Conservation (phyloP, 2,113 vertebrate species). For the Mobula birostris region DNA sequence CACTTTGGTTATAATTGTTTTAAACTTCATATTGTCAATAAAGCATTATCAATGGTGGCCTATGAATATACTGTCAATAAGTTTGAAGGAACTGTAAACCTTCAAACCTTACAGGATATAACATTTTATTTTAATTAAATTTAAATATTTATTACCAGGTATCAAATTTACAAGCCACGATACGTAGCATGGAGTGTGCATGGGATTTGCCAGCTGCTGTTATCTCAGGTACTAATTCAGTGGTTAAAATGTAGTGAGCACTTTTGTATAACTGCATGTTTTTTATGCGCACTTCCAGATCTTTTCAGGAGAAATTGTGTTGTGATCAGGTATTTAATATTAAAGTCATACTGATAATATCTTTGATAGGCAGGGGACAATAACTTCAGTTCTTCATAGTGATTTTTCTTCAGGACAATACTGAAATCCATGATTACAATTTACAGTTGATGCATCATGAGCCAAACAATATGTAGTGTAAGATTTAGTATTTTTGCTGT, state of each 20-base stretch:
- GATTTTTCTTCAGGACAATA: no score
- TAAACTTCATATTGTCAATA: neutral
- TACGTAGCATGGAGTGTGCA: constrained; percentile 44
- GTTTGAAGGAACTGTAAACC: neutral
- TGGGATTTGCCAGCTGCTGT: constrained; percentile 34
- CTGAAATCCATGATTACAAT: neutral
- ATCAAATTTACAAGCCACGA: constrained; percentile 47
- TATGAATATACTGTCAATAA: neutral
- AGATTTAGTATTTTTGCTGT: neutral
- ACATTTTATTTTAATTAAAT: neutral
- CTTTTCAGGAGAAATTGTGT: neutral
- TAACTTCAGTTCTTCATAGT: neutral
- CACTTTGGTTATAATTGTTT: neutral
- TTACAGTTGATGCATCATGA: neutral
- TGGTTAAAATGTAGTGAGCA: neutral
- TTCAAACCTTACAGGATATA: neutral
- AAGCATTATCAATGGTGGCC: neutral
- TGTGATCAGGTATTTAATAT: neutral
- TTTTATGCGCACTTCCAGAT: neutral
- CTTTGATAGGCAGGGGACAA: neutral
- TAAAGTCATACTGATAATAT: neutral
- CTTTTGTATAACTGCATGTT: neutral
- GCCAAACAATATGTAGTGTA: neutral
- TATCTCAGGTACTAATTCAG: constrained; percentile 51
- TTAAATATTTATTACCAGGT: constrained; percentile 45